A percentile compares a stretch with the other conserved stretches of the same genome.
phyloP scores from a whole-genome alignment of 2,113 vertebrate species.

The Indicator maculatus region DNA sequence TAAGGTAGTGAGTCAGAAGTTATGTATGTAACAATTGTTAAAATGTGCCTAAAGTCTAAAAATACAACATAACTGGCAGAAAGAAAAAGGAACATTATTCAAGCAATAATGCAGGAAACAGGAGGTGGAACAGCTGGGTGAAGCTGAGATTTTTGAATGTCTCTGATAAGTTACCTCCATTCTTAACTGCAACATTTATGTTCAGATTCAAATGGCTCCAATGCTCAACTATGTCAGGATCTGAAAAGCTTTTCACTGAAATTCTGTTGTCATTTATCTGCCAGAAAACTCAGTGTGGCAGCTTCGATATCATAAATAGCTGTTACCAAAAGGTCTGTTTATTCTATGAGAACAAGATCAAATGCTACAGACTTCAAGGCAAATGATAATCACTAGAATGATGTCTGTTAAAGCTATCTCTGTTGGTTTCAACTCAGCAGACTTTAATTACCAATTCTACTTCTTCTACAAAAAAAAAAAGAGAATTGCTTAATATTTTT shows the following conservation, averaged over 20 bases:
- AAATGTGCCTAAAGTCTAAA: constrained; percentile 25
- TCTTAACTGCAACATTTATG: not conserved
- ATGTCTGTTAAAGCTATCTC: not conserved
- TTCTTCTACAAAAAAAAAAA: not conserved
- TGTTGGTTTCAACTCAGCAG: not conserved
- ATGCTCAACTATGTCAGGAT: not conserved
- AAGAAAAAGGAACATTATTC: not conserved
- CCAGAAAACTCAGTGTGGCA: not conserved
- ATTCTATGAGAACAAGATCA: not conserved
- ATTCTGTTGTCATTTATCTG: not conserved
- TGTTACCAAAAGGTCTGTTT: not conserved
- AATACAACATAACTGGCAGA: not conserved
- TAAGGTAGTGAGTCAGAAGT: not conserved
- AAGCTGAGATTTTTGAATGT: not conserved
- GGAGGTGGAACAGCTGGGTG: not conserved
- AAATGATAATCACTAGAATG: not conserved
- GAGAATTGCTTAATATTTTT: not conserved
- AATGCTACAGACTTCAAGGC: not conserved
- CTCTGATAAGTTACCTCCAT: not conserved
- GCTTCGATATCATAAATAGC: not conserved
- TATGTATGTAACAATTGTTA: not conserved
- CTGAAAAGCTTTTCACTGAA: not conserved
- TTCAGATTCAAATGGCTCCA: not conserved
- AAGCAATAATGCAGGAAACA: not conserved
- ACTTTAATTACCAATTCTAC: not conserved